Percentiles rank a stretch among this genome's conserved stretches.
Evolutionary conservation across 2,797 vertebrate species (phyloP).

Genomic region (Muscicapa comitata): DNA sequence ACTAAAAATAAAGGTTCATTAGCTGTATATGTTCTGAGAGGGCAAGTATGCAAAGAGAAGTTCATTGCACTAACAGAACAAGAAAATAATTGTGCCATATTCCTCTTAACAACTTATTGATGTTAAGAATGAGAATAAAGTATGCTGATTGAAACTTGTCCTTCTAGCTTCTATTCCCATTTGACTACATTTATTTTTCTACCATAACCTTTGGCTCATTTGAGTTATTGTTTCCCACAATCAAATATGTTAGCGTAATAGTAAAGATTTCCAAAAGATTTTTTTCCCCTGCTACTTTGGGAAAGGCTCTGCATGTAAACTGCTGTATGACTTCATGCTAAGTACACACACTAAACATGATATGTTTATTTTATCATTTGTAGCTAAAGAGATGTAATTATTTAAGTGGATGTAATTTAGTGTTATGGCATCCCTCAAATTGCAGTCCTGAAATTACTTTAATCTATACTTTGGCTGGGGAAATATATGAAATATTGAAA

Average conservation of each 20-base stretch:
- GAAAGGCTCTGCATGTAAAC: not conserved
- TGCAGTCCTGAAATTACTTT: constrained; percentile 59
- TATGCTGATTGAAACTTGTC: not conserved
- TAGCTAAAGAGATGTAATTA: constrained; percentile 51
- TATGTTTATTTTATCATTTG: constrained; percentile 58
- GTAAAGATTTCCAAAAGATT: constrained; percentile 39
- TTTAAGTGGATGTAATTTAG: constrained; percentile 62
- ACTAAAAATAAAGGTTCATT: not conserved
- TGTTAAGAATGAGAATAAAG: constrained; percentile 14
- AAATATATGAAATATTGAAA: constrained; percentile 12
- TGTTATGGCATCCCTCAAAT: constrained; percentile 61
- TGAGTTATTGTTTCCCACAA: constrained; percentile 58
- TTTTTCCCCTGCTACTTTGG: not conserved
- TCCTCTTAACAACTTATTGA: not conserved
- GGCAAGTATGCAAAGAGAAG: not conserved
- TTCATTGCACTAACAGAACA: constrained; percentile 1
- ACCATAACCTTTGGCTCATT: constrained; percentile 37
- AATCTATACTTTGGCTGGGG: constrained; percentile 33
- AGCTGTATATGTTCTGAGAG: not conserved
- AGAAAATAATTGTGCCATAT: not conserved
- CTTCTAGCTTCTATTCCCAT: constrained; percentile 24
- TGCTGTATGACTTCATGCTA: not conserved
- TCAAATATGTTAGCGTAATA: constrained; percentile 5
- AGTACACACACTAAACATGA: constrained; percentile 9
- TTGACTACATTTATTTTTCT: constrained; percentile 49